Percentiles rank a stretch among this genome's conserved stretches.
Evolutionary conservation across 2,797 vertebrate species (phyloP).

Genomic region (Enteromius thamalakanensis): DNA sequence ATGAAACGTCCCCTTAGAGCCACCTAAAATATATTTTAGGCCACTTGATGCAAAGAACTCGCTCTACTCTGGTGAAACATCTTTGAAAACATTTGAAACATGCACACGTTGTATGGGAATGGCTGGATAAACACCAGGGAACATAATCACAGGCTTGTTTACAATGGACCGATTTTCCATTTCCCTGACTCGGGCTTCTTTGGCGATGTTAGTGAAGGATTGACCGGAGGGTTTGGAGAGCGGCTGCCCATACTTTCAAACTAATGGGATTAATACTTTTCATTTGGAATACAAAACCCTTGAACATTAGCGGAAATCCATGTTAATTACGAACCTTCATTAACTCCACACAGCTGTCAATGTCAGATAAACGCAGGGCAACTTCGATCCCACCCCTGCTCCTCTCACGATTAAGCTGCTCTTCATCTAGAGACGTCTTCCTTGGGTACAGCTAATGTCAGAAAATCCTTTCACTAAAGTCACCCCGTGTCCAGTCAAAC

Average conservation of each 20-base stretch:
- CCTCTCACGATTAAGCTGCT: conserved; percentile 66
- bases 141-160: conserved; percentile 31
- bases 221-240: conserved; percentile 54
- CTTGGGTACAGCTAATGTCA: conserved; percentile 63
- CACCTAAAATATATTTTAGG: conserved; percentile 31
- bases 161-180: conserved; percentile 23
- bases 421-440: conserved; percentile 60
- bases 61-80: neutral
- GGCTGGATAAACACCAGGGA: neutral
- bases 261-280: conserved; percentile 81
- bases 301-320: conserved; percentile 84
- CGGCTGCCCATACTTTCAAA: conserved; percentile 64
- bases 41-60: conserved; percentile 22
- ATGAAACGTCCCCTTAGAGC: conserved; percentile 37
- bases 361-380: conserved; percentile 80
- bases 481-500: conserved; percentile 50
- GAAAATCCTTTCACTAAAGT: conserved; percentile 69
- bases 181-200: conserved; percentile 38
- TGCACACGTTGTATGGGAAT: neutral
- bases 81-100: neutral
- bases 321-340: conserved; percentile 85
- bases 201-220: conserved; percentile 31
- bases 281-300: conserved; percentile 83
- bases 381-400: conserved; percentile 74
- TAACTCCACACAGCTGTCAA: conserved; percentile 85